These are phyloP conservation scores for Arvicola amphibius DNA, from an alignment of 2,797 vertebrate species.

Conservation along the genomic window DNA sequence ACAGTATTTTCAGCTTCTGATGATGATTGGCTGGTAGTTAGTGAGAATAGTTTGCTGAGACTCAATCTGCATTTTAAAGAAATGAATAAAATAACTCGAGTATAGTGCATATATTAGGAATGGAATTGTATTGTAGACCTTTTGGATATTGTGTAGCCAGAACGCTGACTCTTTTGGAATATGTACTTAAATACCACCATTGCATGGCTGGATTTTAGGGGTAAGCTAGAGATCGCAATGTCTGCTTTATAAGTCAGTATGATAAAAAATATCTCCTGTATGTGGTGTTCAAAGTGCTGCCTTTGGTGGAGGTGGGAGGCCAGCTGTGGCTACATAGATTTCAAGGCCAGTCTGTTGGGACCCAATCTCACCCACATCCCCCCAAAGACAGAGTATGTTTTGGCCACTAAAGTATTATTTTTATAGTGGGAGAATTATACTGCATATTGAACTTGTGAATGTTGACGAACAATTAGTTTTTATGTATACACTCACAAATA, in stretches of 20 bases:
- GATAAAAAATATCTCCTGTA: background rate
- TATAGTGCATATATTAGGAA: no score
- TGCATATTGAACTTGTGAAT: background rate
- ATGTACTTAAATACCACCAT: background rate
- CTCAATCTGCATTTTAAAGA: conserved; percentile 26
- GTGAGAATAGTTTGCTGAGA: conserved; percentile 25
- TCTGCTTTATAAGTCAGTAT: background rate
- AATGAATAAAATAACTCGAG: background rate
- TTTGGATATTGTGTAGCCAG: background rate
- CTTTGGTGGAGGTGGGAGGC: background rate
- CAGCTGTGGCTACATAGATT: background rate
- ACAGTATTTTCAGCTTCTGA: background rate
- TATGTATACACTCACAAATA: background rate
- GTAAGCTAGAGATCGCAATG: background rate
- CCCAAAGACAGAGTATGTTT: background rate
- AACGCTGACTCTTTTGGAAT: background rate
- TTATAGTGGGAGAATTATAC: conserved; percentile 36
- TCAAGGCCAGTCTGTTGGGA: background rate
- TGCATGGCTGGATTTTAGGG: background rate
- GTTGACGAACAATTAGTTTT: conserved; percentile 19
- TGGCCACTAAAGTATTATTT: conserved; percentile 39
- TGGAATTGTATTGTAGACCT: background rate
- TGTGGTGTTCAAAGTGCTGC: background rate
- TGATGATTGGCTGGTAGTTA: background rate
- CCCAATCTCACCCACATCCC: background rate